Conservation (phyloP, 1,140 invertebrate genomes). For the Atta colombica region DNA sequence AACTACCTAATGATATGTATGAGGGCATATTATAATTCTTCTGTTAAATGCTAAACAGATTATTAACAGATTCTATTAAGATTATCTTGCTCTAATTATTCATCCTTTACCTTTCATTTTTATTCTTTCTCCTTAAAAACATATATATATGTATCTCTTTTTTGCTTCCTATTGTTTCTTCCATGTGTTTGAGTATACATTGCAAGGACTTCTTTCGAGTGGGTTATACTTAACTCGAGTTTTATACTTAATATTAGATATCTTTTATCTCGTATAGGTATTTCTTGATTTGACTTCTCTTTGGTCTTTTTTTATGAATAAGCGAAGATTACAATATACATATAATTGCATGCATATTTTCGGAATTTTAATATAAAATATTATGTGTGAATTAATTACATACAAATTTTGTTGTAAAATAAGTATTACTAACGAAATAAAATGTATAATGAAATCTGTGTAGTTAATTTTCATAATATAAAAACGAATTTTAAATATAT, state of each 20-base stretch:
- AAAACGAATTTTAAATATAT: too few relatives aligned
- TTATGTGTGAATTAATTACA: background rate
- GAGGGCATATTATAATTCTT: constrained; percentile 62
- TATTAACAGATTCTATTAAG: constrained; percentile 35
- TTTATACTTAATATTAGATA: constrained; percentile 13
- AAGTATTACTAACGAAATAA: background rate
- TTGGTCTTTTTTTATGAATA: background rate
- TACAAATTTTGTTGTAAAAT: background rate
- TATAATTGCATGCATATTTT: background rate
- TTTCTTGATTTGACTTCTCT: background rate
- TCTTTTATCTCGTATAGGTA: background rate
- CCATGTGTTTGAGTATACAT: background rate
- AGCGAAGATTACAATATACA: background rate
- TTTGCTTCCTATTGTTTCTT: background rate
- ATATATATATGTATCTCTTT: background rate
- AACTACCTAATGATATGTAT: constrained; percentile 75
- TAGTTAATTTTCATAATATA: background rate
- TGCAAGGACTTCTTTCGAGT: background rate
- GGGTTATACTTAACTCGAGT: background rate
- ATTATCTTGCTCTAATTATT: constrained; percentile 21
- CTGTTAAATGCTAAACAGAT: constrained; percentile 43
- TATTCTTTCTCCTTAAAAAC: background rate
- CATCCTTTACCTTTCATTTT: background rate
- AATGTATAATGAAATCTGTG: background rate
- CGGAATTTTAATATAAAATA: background rate